These are phyloP conservation scores for Lagocephalus sceleratus DNA, from an alignment of 2,797 vertebrate species.

Conservation along the genomic window DNA sequence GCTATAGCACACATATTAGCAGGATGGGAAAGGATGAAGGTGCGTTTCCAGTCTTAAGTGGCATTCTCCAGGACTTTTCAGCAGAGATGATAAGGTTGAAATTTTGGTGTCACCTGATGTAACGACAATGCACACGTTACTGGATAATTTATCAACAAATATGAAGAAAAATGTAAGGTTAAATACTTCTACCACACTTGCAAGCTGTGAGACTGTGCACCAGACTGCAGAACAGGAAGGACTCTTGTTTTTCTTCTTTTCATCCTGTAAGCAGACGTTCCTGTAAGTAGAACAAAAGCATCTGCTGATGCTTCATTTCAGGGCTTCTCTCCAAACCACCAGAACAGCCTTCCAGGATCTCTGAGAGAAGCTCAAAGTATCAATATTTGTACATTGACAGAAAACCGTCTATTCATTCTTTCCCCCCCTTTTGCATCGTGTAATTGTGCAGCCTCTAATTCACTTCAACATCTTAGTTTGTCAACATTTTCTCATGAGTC, in stretches of 20 bases:
- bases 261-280: neutral
- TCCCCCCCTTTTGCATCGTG: too few relatives aligned
- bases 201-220: too few relatives aligned
- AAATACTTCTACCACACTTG: too few relatives aligned
- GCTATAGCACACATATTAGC: slow-evolving; percentile 39
- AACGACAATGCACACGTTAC: too few relatives aligned
- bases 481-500: too few relatives aligned
- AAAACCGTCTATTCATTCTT: neutral
- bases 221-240: too few relatives aligned
- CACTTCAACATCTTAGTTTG: too few relatives aligned
- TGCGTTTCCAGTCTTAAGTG: slow-evolving; percentile 19
- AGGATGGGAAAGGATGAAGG: neutral
- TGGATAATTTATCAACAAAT: too few relatives aligned
- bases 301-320: neutral
- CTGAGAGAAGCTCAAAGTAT: neutral
- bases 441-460: too few relatives aligned
- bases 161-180: too few relatives aligned
- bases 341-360: neutral
- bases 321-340: neutral
- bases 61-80: slow-evolving; percentile 26
- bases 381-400: neutral
- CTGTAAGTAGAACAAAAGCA: neutral
- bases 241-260: neutral
- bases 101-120: too few relatives aligned
- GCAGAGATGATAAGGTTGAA: too few relatives aligned